Evolutionary conservation across 2,113 vertebrate species (phyloP), one percentile per base, ranked within the genome.

Genomic region (Spea multiplicata): DNA sequence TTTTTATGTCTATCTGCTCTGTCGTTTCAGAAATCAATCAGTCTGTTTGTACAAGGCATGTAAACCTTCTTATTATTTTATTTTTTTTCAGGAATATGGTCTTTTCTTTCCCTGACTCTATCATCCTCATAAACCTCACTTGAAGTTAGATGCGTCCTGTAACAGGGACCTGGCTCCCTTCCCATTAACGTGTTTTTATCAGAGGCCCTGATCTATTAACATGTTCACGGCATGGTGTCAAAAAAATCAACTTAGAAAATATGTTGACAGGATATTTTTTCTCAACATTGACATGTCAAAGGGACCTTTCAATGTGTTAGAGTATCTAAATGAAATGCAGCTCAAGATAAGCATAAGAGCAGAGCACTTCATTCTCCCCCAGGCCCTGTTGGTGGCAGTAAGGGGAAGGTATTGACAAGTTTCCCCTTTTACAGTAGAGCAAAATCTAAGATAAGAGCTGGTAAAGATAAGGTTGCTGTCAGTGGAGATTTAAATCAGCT

Each of bases 201-300:
- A 59, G 61, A 52, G 77, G 66, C 72, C 77, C 65, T n/a, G 52
- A 80, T 80, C 77, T 80, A 73, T 80, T 80, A 80, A 72, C 77
- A 80, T 80, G 70, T 73, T 70, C 71, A 73, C 70, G 67, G 77
- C 70, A 67, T 73, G 71, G 77, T 80, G 77, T 80, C 71, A 80
- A 67, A 80, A 80, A 80, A 73, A 16, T 64, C 71, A 80, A 73
- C 77, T 80, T 80, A 80, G 50, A 80, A 80, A 73, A 73, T 73
- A 80, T 73, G 77, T 80, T 80, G 77, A 80, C 77, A 80, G 77
- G 77, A 80, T 80, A 80, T 80, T 80, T 80, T 79, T 80, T 73
- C 77, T 80, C 64, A 80, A 73, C 77, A 66, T 45, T 80, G 77
- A 80, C 77, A 80, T 67, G 77, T 80, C 77, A 73, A 80, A 80